A percentile compares a stretch with the other conserved stretches of the same genome.
These are phyloP conservation scores for Eupithecia subumbrata DNA, from an alignment of 2,888 invertebrate genomes.

Conservation along the genomic window DNA sequence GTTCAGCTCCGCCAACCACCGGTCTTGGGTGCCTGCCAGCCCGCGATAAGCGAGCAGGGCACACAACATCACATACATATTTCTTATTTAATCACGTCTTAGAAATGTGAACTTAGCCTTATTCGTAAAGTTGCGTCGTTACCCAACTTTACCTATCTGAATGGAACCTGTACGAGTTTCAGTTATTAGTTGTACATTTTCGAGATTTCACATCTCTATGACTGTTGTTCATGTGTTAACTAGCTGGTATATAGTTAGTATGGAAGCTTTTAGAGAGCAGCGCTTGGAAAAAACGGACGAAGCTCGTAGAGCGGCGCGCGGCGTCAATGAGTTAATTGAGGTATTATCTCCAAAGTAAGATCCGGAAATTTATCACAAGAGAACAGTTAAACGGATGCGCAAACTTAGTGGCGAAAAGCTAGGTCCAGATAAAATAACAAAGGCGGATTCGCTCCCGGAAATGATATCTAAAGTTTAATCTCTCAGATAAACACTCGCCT, in stretches of 20 bases:
- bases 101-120: conserved; percentile 37
- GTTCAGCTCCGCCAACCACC: conserved; percentile 47
- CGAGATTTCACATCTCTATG: conserved; percentile 27
- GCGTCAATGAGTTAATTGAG: conserved; percentile 28
- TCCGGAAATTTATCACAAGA: conserved; percentile 31
- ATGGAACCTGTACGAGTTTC: conserved; percentile 32
- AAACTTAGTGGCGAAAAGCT: conserved; percentile 34
- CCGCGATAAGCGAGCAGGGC: conserved; percentile 58
- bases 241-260: background rate
- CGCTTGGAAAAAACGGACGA: background rate
- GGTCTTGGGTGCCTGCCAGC: conserved; percentile 63
- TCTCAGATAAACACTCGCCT: conserved; percentile 44
- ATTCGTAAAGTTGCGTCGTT: conserved; percentile 36
- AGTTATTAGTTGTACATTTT: conserved; percentile 25
- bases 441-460: conserved; percentile 39
- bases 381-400: conserved; percentile 33
- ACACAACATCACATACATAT: conserved; percentile 59
- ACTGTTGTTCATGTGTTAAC: conserved; percentile 26
- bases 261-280: background rate
- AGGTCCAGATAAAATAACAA: conserved; percentile 43
- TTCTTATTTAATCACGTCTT: conserved; percentile 56
- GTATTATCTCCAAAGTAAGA: conserved; percentile 28
- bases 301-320: conserved; percentile 3
- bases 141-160: conserved; percentile 32
- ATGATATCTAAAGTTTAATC: conserved; percentile 45